Base-by-base conservation (phyloP, 2,888 invertebrate genomes). In the Onthophagus sagittarius region DNA sequence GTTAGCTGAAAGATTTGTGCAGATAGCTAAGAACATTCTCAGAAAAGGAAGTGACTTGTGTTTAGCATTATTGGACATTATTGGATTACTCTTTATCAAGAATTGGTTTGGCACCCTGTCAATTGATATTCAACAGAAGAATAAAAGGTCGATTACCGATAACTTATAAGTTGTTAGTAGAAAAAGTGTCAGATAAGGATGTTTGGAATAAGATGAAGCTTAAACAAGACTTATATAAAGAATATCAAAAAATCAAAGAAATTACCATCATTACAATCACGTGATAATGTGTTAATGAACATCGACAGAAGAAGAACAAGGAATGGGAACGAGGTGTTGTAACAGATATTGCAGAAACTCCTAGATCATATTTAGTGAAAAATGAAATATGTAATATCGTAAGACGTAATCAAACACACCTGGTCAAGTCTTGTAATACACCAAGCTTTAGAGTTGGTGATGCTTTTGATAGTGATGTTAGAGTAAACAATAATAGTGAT, bases 31-130 rank as follows among this genome's bases (percentile, higher is more conserved):
- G 23, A 62, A 14, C 0, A 62, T 72, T 15, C 31, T 72, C 5
- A 72, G 62, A 67, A 72, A 72, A 72, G 62, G 53, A 15, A 11
- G 3, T 67, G 67, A 67, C 2, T 39, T 70, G 15, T n/a, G n/a
- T n/a, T n/a, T n/a, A n/a, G 63, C 33, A 33, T 62, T 72, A 69
- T 11, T 72, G 69, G 33, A n/a, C n/a, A 72, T 11, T 72, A 72
- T 13, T 6, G 69, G 2, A 72, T 53, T 2, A 32, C 11, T 63
- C 73, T 33, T n/a, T 73, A n/a, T 62, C 70, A 32, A 23, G 15
- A 0, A 32, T 69, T n/a, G 63, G 63, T 9, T 31, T 73, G 11
- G 62, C 73, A 63, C 73, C 73, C 3, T 62, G 31, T 7, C 63
- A 72, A 13, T 31, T 69, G 31, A 11, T 69, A 62, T 11, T 62